These are phyloP conservation scores for Pogoniulus pusillus DNA, from an alignment of 2,797 vertebrate genomes.

Conservation along the genomic window DNA sequence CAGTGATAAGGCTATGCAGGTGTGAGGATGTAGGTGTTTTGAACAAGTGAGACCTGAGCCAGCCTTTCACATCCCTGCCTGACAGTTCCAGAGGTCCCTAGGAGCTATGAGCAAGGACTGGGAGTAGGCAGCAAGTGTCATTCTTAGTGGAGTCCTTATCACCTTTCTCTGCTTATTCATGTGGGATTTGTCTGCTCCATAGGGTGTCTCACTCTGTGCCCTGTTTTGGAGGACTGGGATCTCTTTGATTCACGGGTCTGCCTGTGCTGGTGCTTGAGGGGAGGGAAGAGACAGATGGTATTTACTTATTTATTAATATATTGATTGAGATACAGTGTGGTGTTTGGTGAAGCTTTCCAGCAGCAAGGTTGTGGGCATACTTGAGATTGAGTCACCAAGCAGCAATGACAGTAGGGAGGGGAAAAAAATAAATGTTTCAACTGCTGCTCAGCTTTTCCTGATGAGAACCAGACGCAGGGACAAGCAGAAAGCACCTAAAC, in stretches of 20 bases:
- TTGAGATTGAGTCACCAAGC: constrained; percentile 20
- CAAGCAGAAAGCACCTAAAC: not conserved
- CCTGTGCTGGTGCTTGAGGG: not conserved
- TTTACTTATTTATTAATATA: not conserved
- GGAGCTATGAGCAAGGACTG: not conserved
- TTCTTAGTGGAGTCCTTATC: not conserved
- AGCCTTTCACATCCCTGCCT: not conserved
- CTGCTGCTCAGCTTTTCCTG: not conserved
- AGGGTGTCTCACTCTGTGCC: not conserved
- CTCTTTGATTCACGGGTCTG: not conserved
- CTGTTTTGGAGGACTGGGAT: not conserved
- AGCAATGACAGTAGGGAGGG: not conserved
- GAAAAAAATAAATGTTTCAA: not conserved
- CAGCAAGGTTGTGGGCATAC: constrained; percentile 28
- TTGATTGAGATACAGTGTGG: not conserved
- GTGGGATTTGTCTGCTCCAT: not conserved
- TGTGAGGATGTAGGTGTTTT: not conserved
- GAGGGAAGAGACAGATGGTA: not conserved
- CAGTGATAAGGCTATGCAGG: not conserved
- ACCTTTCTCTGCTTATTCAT: not conserved
- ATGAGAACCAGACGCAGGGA: not conserved
- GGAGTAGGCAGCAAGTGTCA: not conserved
- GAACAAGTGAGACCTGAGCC: not conserved
- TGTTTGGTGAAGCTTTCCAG: constrained; percentile 10
- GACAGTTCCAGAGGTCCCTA: not conserved